phyloP scores from a whole-genome alignment of 2,797 vertebrate species.

The Taeniopygia guttata region DNA sequence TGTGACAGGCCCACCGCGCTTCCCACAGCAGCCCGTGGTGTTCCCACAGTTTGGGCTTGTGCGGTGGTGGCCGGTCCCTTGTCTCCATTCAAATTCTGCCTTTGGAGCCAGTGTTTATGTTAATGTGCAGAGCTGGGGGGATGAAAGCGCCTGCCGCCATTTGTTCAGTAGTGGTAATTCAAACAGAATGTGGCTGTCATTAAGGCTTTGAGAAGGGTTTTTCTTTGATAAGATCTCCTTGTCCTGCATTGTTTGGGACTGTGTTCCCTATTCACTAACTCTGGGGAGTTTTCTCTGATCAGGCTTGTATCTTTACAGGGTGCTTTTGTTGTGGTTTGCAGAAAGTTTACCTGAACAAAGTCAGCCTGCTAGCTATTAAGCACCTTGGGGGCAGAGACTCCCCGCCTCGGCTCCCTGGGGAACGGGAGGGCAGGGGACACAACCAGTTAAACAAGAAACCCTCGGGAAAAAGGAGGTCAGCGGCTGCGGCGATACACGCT shows the following conservation, averaged over 20 bases:
- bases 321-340: constrained; percentile 78
- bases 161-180: constrained; percentile 82
- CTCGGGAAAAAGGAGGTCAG: background rate
- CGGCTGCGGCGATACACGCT: background rate
- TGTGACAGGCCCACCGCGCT: background rate
- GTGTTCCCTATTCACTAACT: constrained; percentile 76
- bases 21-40: constrained; percentile 18
- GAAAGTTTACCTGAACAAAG: constrained; percentile 78
- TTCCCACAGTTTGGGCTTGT: constrained; percentile 31
- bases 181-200: constrained; percentile 78
- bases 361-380: constrained; percentile 71
- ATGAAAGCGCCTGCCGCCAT: constrained; percentile 79
- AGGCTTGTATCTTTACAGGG: constrained; percentile 78
- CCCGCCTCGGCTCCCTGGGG: constrained; percentile 55
- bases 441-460: constrained; percentile 53
- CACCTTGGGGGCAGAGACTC: constrained; percentile 68
- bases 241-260: constrained; percentile 76
- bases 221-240: constrained; percentile 83
- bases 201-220: constrained; percentile 74
- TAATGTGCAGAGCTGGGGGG: constrained; percentile 67
- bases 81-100: constrained; percentile 75
- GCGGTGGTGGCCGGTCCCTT: constrained; percentile 42
- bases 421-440: background rate
- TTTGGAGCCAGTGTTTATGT: constrained; percentile 74
- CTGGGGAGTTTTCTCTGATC: constrained; percentile 75